Conservation (phyloP, 1,140 invertebrate species). For the Zaprionus davidi region DNA sequence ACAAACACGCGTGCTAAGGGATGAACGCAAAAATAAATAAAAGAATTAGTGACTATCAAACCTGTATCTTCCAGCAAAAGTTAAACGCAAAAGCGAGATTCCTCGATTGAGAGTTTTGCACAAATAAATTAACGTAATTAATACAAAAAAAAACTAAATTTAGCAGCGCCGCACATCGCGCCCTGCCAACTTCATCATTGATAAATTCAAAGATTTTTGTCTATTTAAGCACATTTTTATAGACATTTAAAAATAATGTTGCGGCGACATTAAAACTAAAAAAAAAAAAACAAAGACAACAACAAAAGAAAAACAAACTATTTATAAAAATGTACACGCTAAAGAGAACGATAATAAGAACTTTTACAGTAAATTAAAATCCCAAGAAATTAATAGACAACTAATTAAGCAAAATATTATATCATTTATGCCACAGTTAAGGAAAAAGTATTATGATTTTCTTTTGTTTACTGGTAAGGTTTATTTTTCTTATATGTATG, state of each 20-base stretch:
- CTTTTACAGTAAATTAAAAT: constrained; percentile 71
- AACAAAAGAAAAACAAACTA: constrained; percentile 39
- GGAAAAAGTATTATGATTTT: constrained; percentile 17
- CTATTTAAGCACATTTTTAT: constrained; percentile 83
- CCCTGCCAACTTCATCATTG: constrained; percentile 29
- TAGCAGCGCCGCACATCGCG: constrained; percentile 36
- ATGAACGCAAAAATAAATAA: constrained; percentile 71
- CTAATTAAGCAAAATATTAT: constrained; percentile 33
- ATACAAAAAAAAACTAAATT: constrained; percentile 51
- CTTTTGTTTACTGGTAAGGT: not conserved
- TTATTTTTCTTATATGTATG: constrained; percentile 11
- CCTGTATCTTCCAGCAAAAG: constrained; percentile 84
- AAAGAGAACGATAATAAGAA: constrained; percentile 78
- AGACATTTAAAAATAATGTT: constrained; percentile 68
- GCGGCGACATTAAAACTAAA: constrained; percentile 33
- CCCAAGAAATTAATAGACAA: constrained; percentile 38
- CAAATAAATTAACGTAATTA: constrained; percentile 53
- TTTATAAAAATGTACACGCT: constrained; percentile 82
- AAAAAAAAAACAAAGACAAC: constrained; percentile 19
- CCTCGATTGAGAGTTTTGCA: constrained; percentile 71
- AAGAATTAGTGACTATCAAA: constrained; percentile 84
- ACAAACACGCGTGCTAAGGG: constrained; percentile 36
- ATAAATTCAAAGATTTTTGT: constrained; percentile 78
- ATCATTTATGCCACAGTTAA: constrained; percentile 45
- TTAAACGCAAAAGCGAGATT: constrained; percentile 74